Evolutionary conservation across 2,113 vertebrate genomes (phyloP), one percentile per base, ranked within the genome.

Genomic region (Nasalis larvatus): DNA sequence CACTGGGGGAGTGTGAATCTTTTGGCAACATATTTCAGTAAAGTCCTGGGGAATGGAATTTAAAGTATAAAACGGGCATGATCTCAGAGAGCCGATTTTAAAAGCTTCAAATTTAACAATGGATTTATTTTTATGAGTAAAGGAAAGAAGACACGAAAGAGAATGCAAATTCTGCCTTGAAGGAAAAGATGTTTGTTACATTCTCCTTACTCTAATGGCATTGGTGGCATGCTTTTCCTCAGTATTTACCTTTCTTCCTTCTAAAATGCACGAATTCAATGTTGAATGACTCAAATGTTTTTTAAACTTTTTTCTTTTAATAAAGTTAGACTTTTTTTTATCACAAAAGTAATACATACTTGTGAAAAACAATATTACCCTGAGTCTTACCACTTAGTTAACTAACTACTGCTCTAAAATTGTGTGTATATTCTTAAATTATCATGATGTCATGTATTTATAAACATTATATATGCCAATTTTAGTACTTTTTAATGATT

Each of bases 101-200:
- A 89, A 88, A 94, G 89, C 58, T 88, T 92, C 60, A 74, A 27
- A 77, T 87, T 86, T 95, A 94, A 87, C 56, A 63, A 60, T 54
- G 14, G 68, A 9, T 60, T n/a, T 89, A 30, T 84, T 95, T 97
- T 88, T 73, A n/a, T 66, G 66, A 45, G 25, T 56, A 83, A 47
- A 82, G 49, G 30, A 90, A 66, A 4, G 42, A 23, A 89, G 32
- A 5, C 76, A 25, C 52, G 17, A 42, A 54, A 77, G 21, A 89
- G 37, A 92, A 27, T 54, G 54, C 30, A 96, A 92, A 93, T 47
- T 91, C 21, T 54, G 20, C 20, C 49, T 76, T 71, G 76, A 88
- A 88, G 13, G 47, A 58, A 95, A 89, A 74, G 12, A 37, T 63
- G 7, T 60, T 49, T 83, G 16, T n/a, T 82, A 32, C 35, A 23